These are phyloP conservation scores for Philonicus albiceps DNA, from an alignment of 2,888 invertebrate genomes.

Conservation along the genomic window DNA sequence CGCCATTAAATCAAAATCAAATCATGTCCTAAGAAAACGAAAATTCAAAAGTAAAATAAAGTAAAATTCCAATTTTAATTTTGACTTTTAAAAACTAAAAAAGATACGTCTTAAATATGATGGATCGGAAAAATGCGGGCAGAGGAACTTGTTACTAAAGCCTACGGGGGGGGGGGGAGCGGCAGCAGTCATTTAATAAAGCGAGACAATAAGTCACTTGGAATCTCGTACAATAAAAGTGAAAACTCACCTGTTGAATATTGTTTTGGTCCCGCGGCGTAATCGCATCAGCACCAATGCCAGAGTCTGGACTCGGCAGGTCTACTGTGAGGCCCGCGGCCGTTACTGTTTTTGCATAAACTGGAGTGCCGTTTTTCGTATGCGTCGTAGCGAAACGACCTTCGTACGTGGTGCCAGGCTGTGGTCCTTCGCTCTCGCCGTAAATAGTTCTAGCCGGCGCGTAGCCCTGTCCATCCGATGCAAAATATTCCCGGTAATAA, in stretches of 20 bases:
- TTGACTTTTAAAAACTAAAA: neutral
- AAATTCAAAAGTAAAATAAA: neutral
- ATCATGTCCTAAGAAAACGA: neutral
- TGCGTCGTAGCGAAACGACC: slow-evolving; percentile 60
- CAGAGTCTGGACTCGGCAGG: slow-evolving; percentile 94
- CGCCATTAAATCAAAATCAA: neutral
- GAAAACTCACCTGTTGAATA: slow-evolving; percentile 81
- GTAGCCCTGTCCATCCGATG: slow-evolving; percentile 65
- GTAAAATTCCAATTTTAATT: neutral
- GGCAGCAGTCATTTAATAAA: neutral
- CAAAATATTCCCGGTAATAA: slow-evolving; percentile 80
- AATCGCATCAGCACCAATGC: slow-evolving; percentile 93
- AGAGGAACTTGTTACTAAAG: neutral
- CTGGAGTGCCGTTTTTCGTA: slow-evolving; percentile 58
- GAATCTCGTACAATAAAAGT: slow-evolving; percentile 13
- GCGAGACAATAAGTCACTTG: neutral
- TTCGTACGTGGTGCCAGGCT: slow-evolving; percentile 60
- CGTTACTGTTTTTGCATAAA: slow-evolving; percentile 66
- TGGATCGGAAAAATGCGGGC: neutral
- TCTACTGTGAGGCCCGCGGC: slow-evolving; percentile 89
- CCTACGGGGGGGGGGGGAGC: neutral
- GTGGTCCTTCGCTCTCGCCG: slow-evolving; percentile 59
- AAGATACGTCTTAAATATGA: neutral
- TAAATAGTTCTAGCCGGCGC: slow-evolving; percentile 60
- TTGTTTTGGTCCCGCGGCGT: slow-evolving; percentile 90